Evolutionary conservation across 2,888 invertebrate species (phyloP), one percentile per base, ranked within the genome.

Genomic region (Acanthosepion esculentum): DNA sequence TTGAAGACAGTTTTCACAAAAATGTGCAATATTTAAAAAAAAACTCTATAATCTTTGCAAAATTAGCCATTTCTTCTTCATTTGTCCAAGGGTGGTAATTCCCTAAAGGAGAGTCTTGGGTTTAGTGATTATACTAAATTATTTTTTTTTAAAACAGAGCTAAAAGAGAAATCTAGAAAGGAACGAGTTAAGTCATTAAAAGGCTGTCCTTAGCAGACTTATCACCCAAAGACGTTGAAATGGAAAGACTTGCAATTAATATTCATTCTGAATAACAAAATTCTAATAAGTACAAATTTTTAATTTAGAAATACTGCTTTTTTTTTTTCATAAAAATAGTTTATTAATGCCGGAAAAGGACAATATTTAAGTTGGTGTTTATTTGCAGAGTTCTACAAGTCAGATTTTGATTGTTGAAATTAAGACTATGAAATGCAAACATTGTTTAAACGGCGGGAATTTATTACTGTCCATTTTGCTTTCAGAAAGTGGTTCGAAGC

Each of bases 241-340:
- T 78, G 59, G 7, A 23, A 59, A 59, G 12, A 78, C 12, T 78
- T 78, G 20, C 12, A 12, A 78, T 78, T 10, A n/a, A 15, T 78
- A 78, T 78, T 78, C n/a, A 33, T n/a, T 78, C 78, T 78, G n/a
- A 78, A 78, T 78, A 78, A n/a, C n/a, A 33, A 78, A 78, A 78
- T n/a, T 78, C 78, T n/a, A n/a, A 78, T 23, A 59, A 23, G 59
- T 59, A 20, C 59, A 59, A n/a, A 78, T 78, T 78, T 33, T 78
- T 8, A 78, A 3, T 78, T 59, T 33, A n/a, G 23, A 78, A 78
- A 12, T n/a, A 1, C 3, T 3, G 0, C 15, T n/a, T n/a, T n/a
- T 3, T 29, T n/a, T 78, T 4, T n/a, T 15, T 33, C n/a, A 15
- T 10, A 12, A 78, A 12, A n/a, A n/a, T 78, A 55, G 55, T 59